A percentile compares a stretch with the other conserved stretches of the same genome.
These are phyloP conservation scores for Scaptomyza graminum DNA, from an alignment of 1,140 invertebrate genomes.

Conservation along the genomic window DNA sequence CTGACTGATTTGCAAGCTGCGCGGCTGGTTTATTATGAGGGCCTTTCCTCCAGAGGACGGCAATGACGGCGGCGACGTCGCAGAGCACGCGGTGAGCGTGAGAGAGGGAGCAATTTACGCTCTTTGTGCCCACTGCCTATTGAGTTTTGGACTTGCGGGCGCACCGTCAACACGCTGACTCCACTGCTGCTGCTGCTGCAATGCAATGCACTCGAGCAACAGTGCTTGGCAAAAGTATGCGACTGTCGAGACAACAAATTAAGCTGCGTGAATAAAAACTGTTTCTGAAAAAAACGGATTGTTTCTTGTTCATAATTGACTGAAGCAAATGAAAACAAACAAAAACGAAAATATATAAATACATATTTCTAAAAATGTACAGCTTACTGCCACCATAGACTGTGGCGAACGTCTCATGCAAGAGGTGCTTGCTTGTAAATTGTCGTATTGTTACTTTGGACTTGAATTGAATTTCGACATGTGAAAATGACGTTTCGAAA, in stretches of 20 bases:
- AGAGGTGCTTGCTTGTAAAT: slow-evolving; percentile 35
- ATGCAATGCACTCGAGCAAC: slow-evolving; percentile 28
- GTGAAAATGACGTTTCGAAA: slow-evolving; percentile 57
- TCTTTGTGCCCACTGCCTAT: slow-evolving; percentile 12
- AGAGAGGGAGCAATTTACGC: slow-evolving; percentile 1
- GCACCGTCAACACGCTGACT: slow-evolving; percentile 1
- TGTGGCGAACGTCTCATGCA: slow-evolving; percentile 34
- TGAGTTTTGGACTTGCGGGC: slow-evolving; percentile 47
- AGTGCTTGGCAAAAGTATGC: slow-evolving; percentile 22
- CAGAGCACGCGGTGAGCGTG: slow-evolving; percentile 14
- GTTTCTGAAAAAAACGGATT: background rate
- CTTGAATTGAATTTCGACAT: slow-evolving; percentile 56
- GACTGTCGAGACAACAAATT: background rate
- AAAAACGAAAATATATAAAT: background rate
- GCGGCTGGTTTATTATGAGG: slow-evolving; percentile 68
- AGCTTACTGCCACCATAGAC: slow-evolving; percentile 14
- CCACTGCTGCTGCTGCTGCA: slow-evolving; percentile 18
- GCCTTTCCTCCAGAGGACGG: slow-evolving; percentile 32
- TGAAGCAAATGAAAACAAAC: too few relatives aligned
- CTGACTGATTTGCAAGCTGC: slow-evolving; percentile 64
- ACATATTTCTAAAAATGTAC: too few relatives aligned
- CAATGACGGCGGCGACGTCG: background rate
- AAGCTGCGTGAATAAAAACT: background rate
- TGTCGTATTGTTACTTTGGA: slow-evolving; percentile 55
- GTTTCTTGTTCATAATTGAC: too few relatives aligned